These are phyloP conservation scores for Tortrix viridana DNA, from an alignment of 2,888 invertebrate species.

Conservation along the genomic window DNA sequence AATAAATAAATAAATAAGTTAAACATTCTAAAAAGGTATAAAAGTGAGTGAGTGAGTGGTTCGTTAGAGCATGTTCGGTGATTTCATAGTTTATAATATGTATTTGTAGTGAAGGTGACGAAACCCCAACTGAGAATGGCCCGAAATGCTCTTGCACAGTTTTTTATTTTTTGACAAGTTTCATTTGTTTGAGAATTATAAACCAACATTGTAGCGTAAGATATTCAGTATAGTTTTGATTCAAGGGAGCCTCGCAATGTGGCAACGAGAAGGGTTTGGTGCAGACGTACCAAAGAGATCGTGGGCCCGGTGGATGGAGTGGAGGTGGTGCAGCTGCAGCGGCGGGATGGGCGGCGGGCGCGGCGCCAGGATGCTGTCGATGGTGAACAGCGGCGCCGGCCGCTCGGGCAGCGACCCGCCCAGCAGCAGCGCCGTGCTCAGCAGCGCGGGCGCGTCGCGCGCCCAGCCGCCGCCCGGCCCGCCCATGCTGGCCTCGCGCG, in stretches of 20 bases:
- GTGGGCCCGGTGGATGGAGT: slow-evolving; percentile 87
- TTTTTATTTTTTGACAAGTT: too few species aligned
- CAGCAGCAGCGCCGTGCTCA: slow-evolving; percentile 80
- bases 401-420: slow-evolving; percentile 77
- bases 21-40: too few species aligned
- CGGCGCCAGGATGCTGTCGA: slow-evolving; percentile 93
- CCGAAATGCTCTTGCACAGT: too few species aligned
- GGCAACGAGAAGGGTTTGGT: slow-evolving; percentile 8
- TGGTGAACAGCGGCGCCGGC: slow-evolving; percentile 89
- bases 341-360: slow-evolving; percentile 85
- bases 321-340: slow-evolving; percentile 85
- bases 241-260: slow-evolving; percentile 29
- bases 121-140: too few species aligned
- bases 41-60: too few species aligned
- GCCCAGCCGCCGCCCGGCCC: slow-evolving; percentile 58
- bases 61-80: too few species aligned
- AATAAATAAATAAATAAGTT: too few species aligned
- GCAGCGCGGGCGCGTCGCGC: slow-evolving; percentile 78
- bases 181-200: too few species aligned
- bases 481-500: slow-evolving; percentile 53
- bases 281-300: slow-evolving; percentile 91
- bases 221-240: slow-evolving; percentile 8
- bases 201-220: too few species aligned
- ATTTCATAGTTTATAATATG: too few species aligned
- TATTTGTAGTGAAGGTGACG: too few species aligned